Evolutionary conservation across 1,140 invertebrate genomes (phyloP), one percentile per base, ranked within the genome.

Genomic region (Cydia fagiglandana): DNA sequence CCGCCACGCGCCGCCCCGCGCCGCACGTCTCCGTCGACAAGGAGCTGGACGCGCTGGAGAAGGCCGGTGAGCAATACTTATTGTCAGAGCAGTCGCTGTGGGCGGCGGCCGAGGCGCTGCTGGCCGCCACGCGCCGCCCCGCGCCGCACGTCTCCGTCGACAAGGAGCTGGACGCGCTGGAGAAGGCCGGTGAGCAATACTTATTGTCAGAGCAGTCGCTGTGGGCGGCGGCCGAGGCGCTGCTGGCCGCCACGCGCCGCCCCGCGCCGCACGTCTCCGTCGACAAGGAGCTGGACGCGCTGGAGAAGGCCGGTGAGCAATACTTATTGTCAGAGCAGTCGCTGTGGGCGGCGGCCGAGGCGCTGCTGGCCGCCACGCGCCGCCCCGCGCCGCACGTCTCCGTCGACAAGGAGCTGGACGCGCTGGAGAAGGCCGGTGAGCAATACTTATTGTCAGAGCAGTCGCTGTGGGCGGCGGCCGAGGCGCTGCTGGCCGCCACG

Each of bases 181-280:
- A 53, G 50, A 53, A 53, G 50, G 50, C n/a, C 4, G 50, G 50
- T 53, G 0, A 15, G 50, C 34, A 24, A 24, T 53, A n/a, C n/a
- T n/a, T n/a, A n/a, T n/a, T n/a, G n/a, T n/a, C n/a, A n/a, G n/a
- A n/a, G 4, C 97, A 98, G 88, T 95, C 97, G 45, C 94, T 99
- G 79, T 99, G 98, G 98, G 95, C 97, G 75, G 97, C 98, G 12
- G 98, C 97, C 87, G 97, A 98, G 84, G 95, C 97, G 17, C 93
- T 99, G 30, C 30, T 30, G 30, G 30, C 30, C 30, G 30, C 30
- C 30, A 30, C 30, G 30, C 30, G 30, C 30, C 75, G 84, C 5
- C 2, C 64, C 17, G 81, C 89, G 93, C 41, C 15, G 17, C 53
- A 56, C 0, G 61, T 24, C 20, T 64, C 17, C 2, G 24, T 64